phyloP scores from a whole-genome alignment of 2,888 invertebrate genomes.

The Euphydryas editha region DNA sequence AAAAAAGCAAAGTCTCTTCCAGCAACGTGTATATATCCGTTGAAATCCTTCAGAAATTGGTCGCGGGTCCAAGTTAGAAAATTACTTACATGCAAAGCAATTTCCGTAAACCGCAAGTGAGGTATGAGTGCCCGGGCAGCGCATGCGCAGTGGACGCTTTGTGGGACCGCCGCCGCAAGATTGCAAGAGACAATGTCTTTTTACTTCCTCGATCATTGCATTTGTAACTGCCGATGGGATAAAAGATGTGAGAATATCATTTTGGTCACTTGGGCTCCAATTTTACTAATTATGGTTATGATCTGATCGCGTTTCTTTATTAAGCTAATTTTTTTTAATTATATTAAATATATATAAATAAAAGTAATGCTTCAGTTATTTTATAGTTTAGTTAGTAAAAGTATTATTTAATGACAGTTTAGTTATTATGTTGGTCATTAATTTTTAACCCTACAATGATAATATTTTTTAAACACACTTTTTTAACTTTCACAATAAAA shows the following conservation, averaged over 20 bases:
- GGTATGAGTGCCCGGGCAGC: slow-evolving; percentile 67
- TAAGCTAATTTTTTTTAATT: no score
- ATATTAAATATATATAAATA: no score
- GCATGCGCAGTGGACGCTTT: slow-evolving; percentile 61
- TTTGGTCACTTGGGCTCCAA: neutral
- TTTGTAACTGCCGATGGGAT: neutral
- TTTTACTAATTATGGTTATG: neutral
- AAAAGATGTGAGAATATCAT: neutral
- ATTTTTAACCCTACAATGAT: no score
- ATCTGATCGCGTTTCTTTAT: no score
- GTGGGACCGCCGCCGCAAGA: slow-evolving; percentile 73
- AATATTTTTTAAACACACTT: no score
- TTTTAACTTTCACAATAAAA: no score
- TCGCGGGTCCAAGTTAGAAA: slow-evolving; percentile 73
- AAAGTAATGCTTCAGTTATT: no score
- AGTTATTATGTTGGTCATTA: no score
- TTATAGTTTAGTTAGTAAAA: no score
- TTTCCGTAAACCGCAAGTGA: slow-evolving; percentile 73
- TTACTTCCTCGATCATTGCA: slow-evolving; percentile 17
- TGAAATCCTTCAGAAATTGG: slow-evolving; percentile 59
- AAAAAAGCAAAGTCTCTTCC: neutral
- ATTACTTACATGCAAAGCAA: slow-evolving; percentile 80
- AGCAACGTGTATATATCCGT: slow-evolving; percentile 7
- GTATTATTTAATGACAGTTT: no score
- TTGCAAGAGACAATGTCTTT: slow-evolving; percentile 72